Base-by-base conservation (phyloP, 2,113 vertebrate genomes). In the Aleadryas rufinucha region DNA sequence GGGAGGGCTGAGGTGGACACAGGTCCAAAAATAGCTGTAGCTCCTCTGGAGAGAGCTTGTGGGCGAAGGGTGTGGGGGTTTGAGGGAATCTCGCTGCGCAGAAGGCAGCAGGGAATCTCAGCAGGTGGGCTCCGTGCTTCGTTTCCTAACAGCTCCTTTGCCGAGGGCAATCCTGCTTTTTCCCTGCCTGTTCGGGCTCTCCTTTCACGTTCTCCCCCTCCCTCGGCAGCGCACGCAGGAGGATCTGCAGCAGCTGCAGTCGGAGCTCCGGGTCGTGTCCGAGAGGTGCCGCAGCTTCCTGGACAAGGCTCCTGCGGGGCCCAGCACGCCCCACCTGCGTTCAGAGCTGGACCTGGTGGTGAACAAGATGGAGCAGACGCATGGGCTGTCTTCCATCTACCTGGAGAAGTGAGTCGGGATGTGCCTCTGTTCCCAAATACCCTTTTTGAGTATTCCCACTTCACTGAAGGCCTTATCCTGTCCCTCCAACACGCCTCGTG, bases 311-410 rank as follows among this genome's bases (percentile, higher is more conserved):
- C 98, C 99, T 0, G 94, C 97, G 0, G 99, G 99, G 16, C 97
- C 98, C 64, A 98, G 98, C 61, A 95, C 98, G 0, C 98, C 99
- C 11, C 95, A 93, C 22, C 95, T 99, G 45, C 98, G 98, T 1
- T 98, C 99, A 2, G 99, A 99, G 44, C 98, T 99, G 21, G 98
- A 96, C 86, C 90, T 99, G n/a, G 94, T 99, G 30, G 98, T 99
- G 49, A 99, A 98, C 84, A 99, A 98, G 96, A 98, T 98, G 79
- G 99, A 99, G 65, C 98, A 97, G 63, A 98, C 99, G 7, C 98
- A 98, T 50, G 98, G 98, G 39, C 97, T 99, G 19, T 99, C 99
- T 5, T 98, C 98, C 13, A 94, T 99, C 97, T 99, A 99, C 97
- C 86, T 99, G 89, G 98, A 99, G 76, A 99, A 99, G 99, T 99